Evolutionary conservation across 2,797 vertebrate genomes (phyloP).

Genomic region (Platyrinchus mystaceus): DNA sequence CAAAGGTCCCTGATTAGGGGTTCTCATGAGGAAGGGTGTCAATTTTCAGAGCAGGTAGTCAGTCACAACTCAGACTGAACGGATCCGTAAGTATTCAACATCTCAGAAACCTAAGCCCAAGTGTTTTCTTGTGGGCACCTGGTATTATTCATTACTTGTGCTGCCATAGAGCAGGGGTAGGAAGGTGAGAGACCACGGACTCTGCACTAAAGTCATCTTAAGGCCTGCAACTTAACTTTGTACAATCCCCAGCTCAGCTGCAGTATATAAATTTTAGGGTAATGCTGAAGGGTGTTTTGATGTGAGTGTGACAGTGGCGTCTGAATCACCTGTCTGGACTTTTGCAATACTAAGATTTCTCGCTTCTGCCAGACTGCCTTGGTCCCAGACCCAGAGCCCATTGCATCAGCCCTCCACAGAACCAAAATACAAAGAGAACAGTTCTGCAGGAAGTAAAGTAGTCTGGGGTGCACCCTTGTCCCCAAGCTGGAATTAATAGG

Average conservation of each 20-base stretch:
- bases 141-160: neutral
- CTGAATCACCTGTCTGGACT: neutral
- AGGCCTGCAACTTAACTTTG: neutral
- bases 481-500: neutral
- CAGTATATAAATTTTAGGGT: neutral
- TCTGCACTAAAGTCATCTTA: neutral
- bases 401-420: neutral
- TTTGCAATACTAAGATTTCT: neutral
- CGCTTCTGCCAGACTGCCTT: neutral
- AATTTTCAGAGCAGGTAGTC: neutral
- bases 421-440: neutral
- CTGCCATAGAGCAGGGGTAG: neutral
- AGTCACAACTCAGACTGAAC: neutral
- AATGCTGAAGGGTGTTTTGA: neutral
- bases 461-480: neutral
- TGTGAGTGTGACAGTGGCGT: neutral
- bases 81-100: neutral
- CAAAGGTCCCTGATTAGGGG: neutral
- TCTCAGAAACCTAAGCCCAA: neutral
- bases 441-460: neutral
- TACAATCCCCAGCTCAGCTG: neutral
- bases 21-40: neutral
- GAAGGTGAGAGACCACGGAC: neutral
- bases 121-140: neutral
- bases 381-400: neutral